A percentile compares a stretch with the other conserved stretches of the same genome.
These are phyloP conservation scores for Chrysolina haemoptera DNA, from an alignment of 2,888 invertebrate species.

Conservation along the genomic window DNA sequence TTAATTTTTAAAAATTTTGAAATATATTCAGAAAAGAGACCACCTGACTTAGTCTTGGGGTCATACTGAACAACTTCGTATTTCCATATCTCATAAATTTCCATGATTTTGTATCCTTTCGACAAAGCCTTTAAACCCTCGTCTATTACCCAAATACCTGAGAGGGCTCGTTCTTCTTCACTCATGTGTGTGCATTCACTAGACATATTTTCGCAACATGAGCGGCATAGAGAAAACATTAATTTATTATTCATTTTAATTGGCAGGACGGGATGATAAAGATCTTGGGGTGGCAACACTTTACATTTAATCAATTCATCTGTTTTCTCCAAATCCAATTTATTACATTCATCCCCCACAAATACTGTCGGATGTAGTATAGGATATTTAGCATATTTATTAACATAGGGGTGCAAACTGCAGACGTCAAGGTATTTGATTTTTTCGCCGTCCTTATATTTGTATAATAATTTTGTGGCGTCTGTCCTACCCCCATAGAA, in stretches of 20 bases:
- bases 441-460: conserved; percentile 38
- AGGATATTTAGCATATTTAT: conserved; percentile 55
- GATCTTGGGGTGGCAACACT: conserved; percentile 46
- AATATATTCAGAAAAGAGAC: conserved; percentile 57
- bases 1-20: conserved; percentile 55
- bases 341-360: conserved; percentile 47
- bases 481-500: conserved; percentile 48
- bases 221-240: conserved; percentile 59
- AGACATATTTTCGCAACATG: conserved; percentile 51
- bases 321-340: conserved; percentile 33
- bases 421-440: conserved; percentile 56
- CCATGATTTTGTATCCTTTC: conserved; percentile 56
- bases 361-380: conserved; percentile 55
- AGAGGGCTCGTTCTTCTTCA: conserved; percentile 47
- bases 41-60: conserved; percentile 36
- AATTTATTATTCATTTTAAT: conserved; percentile 52
- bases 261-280: conserved; percentile 59
- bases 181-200: conserved; percentile 42
- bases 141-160: conserved; percentile 58
- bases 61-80: conserved; percentile 55
- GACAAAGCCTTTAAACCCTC: conserved; percentile 58
- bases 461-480: conserved; percentile 30
- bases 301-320: conserved; percentile 43
- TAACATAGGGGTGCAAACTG: conserved; percentile 30
- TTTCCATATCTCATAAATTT: conserved; percentile 62